Evolutionary conservation across 2,113 vertebrate genomes (phyloP).

Genomic region (Amphilophus citrinellus): DNA sequence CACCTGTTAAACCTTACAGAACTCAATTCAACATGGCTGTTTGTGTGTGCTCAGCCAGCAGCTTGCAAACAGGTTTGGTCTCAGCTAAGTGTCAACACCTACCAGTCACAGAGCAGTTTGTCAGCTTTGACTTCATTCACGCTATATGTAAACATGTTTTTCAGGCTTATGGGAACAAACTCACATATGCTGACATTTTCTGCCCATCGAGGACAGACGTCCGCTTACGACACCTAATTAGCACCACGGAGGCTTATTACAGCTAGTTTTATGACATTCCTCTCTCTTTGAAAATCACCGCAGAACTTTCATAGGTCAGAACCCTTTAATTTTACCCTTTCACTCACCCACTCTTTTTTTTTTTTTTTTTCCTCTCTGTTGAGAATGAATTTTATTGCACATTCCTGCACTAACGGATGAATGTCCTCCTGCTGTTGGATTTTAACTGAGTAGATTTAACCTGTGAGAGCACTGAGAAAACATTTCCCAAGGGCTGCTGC

Average conservation of each 20-base stretch:
- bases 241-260: slow-evolving; percentile 24
- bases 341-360: not conserved
- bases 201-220: slow-evolving; percentile 10
- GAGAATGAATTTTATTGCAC: not conserved
- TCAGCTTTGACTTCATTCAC: slow-evolving; percentile 19
- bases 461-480: slow-evolving; percentile 16
- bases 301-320: slow-evolving; percentile 2
- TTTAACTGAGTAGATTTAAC: slow-evolving; percentile 13
- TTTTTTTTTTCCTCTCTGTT: not conserved
- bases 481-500: slow-evolving; percentile 31
- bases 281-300: not conserved
- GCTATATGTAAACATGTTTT: slow-evolving; percentile 39
- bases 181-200: slow-evolving; percentile 23
- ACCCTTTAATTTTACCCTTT: not conserved
- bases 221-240: slow-evolving; percentile 14
- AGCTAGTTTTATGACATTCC: slow-evolving; percentile 50
- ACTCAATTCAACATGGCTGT: not conserved
- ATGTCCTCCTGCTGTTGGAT: not conserved
- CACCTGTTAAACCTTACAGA: not conserved
- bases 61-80: slow-evolving; percentile 8
- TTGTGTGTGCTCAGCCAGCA: slow-evolving; percentile 23
- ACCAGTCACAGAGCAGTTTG: slow-evolving; percentile 17
- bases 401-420: slow-evolving; percentile 25
- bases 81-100: slow-evolving; percentile 20
- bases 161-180: slow-evolving; percentile 11